Base-by-base conservation (phyloP, 2,113 vertebrate genomes). In the pig (Sus scrofa) region DNA sequence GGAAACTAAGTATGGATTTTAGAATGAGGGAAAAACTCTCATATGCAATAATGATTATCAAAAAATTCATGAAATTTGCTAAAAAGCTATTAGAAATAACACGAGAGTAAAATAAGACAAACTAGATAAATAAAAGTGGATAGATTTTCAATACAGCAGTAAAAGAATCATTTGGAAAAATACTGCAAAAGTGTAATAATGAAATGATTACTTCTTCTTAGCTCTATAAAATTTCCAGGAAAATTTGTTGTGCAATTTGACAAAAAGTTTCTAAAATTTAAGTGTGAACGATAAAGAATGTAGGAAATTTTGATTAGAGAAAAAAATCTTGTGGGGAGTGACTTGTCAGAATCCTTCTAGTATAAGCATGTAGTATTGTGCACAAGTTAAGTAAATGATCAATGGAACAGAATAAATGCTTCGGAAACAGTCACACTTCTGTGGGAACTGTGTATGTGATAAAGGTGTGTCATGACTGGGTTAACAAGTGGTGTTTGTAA, bases 221-320 rank as follows among this genome's bases (percentile, higher is more conserved):
- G 94, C 68, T 79, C 39, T 84, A 14, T 44, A 56, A 37, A 65
- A 39, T n/a, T 26, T 84, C 34, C 39, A 77, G 65, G 75, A 50
- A 52, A 94, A 82, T 58, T 58, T 82, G 30, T 89, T 73, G 63
- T 5, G 9, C 32, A 52, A 54, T 13, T 65, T 93, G 32, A 86
- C 8, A 82, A 78, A 89, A 91, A 86, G 8, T 67, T 96, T 89
- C 44, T 62, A 62, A 91, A 96, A 70, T 62, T 65, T 77, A 70
- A 56, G 26, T 26, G 83, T 11, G 37, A 90, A 91, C 84, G 26
- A 37, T 82, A 92, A 91, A 91, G 26, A 77, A 68, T 14, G 44
- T 0, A 96, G 39, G 39, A 58, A 34, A 39, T 11, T 82, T 50
- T 71, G 18, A 85, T 20, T 58, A 13, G 44, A 54, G 79, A 37